Percentiles rank a stretch among this genome's conserved stretches.
Conservation (phyloP, 2,113 vertebrate genomes). For the Murina feae region DNA sequence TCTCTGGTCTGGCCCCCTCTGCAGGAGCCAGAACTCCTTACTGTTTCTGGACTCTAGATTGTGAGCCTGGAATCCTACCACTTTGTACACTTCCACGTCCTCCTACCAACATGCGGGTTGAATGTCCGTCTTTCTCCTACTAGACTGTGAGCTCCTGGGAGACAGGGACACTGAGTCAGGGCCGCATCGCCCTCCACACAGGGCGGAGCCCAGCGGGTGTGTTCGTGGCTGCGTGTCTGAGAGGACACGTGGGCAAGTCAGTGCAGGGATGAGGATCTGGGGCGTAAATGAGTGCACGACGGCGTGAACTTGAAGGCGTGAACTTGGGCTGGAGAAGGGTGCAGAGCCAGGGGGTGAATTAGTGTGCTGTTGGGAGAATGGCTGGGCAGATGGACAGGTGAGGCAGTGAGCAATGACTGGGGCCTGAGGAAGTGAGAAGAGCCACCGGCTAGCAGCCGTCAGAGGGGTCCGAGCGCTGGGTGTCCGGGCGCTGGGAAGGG, state of each 20-base stretch:
- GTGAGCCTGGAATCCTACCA: fast-evolving
- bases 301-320: too few species aligned
- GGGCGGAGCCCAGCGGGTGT: neutral
- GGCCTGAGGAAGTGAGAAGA: too few species aligned
- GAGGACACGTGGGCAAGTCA: fast-evolving
- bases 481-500: fast-evolving
- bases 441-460: fast-evolving
- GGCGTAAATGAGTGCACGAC: fast-evolving
- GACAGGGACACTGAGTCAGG: neutral
- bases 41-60: fast-evolving
- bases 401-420: fast-evolving
- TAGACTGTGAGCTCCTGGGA: neutral
- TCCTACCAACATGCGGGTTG: fast-evolving
- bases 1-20: fast-evolving
- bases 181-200: fast-evolving
- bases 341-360: fast-evolving
- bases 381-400: fast-evolving
- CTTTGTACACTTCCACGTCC: fast-evolving
- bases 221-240: fast-evolving
- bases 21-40: neutral
- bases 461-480: neutral
- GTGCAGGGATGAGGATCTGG: fast-evolving
- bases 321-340: neutral
- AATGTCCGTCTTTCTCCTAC: fast-evolving
- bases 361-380: too few species aligned